These are phyloP conservation scores for Psilopogon haemacephalus DNA, from an alignment of 2,113 vertebrate genomes.

Conservation along the genomic window DNA sequence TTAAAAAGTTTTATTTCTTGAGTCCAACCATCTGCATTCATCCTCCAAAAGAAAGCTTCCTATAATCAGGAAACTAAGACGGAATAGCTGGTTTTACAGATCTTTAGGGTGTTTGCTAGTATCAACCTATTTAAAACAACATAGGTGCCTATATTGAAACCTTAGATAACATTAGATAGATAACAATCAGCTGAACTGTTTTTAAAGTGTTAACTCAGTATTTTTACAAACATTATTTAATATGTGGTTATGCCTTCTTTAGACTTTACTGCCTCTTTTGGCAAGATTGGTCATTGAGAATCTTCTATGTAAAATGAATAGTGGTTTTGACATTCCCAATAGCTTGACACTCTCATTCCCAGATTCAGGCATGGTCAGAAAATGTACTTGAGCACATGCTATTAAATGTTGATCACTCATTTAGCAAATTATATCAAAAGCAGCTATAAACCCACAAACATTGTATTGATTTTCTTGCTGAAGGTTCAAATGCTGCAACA, in stretches of 20 bases:
- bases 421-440: not conserved
- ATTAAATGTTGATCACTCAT: not conserved
- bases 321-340: not conserved
- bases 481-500: fast-evolving
- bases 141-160: not conserved
- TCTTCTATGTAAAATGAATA: not conserved
- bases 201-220: not conserved
- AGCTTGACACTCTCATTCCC: not conserved
- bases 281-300: not conserved
- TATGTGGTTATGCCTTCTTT: not conserved
- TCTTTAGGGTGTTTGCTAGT: not conserved
- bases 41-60: not conserved
- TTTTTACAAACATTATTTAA: not conserved
- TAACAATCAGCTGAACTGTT: not conserved
- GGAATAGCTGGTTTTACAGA: not conserved
- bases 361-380: not conserved
- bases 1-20: not conserved
- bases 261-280: not conserved
- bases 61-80: not conserved
- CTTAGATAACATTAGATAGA: not conserved
- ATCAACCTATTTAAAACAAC: not conserved
- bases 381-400: not conserved
- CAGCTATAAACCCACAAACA: not conserved
- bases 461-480: not conserved
- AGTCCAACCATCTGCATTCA: not conserved